phyloP scores from a whole-genome alignment of 2,888 invertebrate genomes.

The Ophioninae sp. region DNA sequence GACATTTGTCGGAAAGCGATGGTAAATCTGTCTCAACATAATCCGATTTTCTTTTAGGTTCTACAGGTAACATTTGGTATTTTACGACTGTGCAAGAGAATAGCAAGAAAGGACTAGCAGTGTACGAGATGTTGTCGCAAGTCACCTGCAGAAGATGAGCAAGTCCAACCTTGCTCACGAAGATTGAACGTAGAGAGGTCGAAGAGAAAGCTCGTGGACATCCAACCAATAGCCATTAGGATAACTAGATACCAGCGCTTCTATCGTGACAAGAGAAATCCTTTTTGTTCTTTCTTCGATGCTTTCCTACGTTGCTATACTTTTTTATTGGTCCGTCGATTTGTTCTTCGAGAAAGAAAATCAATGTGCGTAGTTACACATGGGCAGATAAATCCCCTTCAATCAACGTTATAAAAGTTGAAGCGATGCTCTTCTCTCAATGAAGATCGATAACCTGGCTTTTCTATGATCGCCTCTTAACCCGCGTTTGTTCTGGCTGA shows the following conservation, averaged over 20 bases:
- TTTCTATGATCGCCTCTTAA: slow-evolving; percentile 16
- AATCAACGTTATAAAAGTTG: not conserved
- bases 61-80: not conserved
- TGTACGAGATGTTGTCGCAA: slow-evolving; percentile 21
- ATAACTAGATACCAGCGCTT: slow-evolving; percentile 34
- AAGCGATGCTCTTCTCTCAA: not conserved
- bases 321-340: slow-evolving; percentile 13
- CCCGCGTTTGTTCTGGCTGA: not conserved
- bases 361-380: slow-evolving; percentile 1
- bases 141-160: slow-evolving; percentile 21
- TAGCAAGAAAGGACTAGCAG: not conserved
- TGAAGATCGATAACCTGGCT: slow-evolving; percentile 14
- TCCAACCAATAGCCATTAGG: slow-evolving; percentile 36
- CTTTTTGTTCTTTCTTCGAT: slow-evolving; percentile 5
- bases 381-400: slow-evolving; percentile 2
- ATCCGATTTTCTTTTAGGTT: slow-evolving; percentile 13
- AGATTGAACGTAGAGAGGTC: slow-evolving; percentile 49
- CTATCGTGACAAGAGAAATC: not conserved
- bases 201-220: slow-evolving; percentile 25
- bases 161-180: slow-evolving; percentile 28
- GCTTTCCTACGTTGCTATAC: slow-evolving; percentile 1
- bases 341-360: slow-evolving; percentile 14
- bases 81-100: not conserved
- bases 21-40: not conserved
- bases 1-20: slow-evolving; percentile 2